phyloP scores from a whole-genome alignment of 2,888 invertebrate species.

The Ectobius pallidus region DNA sequence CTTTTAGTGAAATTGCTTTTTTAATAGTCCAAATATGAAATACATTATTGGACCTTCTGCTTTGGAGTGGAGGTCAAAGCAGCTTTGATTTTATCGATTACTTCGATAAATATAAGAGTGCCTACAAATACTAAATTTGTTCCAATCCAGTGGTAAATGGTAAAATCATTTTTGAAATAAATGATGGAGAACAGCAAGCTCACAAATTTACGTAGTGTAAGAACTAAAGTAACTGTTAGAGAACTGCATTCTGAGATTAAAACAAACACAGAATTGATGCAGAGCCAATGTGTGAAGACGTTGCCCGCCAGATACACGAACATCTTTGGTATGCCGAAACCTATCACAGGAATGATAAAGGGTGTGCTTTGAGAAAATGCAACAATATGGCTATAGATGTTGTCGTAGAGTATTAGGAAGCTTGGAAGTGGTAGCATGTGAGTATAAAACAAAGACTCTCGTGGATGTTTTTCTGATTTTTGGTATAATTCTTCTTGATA shows the following conservation, averaged over 20 bases:
- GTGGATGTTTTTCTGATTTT: conserved; percentile 88
- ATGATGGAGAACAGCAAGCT: conserved; percentile 94
- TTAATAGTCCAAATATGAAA: not conserved
- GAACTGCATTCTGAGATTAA: conserved; percentile 94
- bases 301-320: conserved; percentile 81
- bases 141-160: conserved; percentile 88
- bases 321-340: conserved; percentile 71
- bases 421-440: conserved; percentile 90
- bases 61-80: not conserved
- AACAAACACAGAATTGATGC: conserved; percentile 93
- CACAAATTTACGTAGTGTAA: conserved; percentile 94
- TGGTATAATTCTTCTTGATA: conserved; percentile 89
- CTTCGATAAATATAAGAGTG: conserved; percentile 89
- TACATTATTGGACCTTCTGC: conserved; percentile 9
- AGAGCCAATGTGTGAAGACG: conserved; percentile 86
- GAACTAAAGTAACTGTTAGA: conserved; percentile 92
- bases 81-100: conserved; percentile 60
- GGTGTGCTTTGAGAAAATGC: conserved; percentile 71
- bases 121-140: conserved; percentile 90
- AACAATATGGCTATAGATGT: conserved; percentile 77
- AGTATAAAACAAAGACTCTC: conserved; percentile 85
- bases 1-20: too few species aligned
- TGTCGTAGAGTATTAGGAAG: conserved; percentile 78
- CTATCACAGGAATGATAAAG: conserved; percentile 63
- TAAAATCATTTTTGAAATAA: conserved; percentile 95